Evolutionary conservation across 2,113 vertebrate genomes (phyloP), one percentile per base, ranked within the genome.

Genomic region (Clarias batrachus): DNA sequence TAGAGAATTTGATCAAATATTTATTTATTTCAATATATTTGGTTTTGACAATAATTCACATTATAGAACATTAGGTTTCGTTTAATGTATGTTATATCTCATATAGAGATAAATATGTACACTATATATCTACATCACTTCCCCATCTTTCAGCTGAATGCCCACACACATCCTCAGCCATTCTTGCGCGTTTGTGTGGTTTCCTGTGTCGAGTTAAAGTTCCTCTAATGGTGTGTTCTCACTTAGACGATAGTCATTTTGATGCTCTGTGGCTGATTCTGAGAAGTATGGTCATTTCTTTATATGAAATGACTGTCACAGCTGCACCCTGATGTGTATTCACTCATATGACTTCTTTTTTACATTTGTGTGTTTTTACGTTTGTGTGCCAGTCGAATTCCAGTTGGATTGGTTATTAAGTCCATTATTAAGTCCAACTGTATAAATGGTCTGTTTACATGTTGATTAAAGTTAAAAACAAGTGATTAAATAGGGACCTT

Each of bases 201-300:
- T 85, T 85, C 62, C 84, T 79, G 84, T 79, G 74, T 85, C 56
- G 21, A 83, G 63, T 70, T 83, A 56, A 54, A 83, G 63, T 83
- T 68, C 81, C 65, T 68, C 65, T 33, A 68, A 83, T 30, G 41
- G 52, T 82, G 33, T 52, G 41, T 41, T 0, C 63, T 66, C 33
- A 66, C 7, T 54, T 30, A 33, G 56, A 65, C 11, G 16, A 79
- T 66, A 63, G 74, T 85, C 48, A 56, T 78, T 80, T 80, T 23
- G 57, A 60, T 5, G 19, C 11, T 27, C 37, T 85, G 74, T 25
- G 4, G 48, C 11, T 63, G 62, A 33, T 85, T 85, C 41, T 85
- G 73, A 63, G 25, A 85, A 85, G 48, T 48, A 1, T 6, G 25
- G 11, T 30, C 7, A 30, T 79, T 79, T 79, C 48, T 30, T 79